A percentile compares a stretch with the other conserved stretches of the same genome.
These are phyloP conservation scores for Sigmodon hispidus DNA, from an alignment of 2,113 vertebrate genomes.

Conservation along the genomic window DNA sequence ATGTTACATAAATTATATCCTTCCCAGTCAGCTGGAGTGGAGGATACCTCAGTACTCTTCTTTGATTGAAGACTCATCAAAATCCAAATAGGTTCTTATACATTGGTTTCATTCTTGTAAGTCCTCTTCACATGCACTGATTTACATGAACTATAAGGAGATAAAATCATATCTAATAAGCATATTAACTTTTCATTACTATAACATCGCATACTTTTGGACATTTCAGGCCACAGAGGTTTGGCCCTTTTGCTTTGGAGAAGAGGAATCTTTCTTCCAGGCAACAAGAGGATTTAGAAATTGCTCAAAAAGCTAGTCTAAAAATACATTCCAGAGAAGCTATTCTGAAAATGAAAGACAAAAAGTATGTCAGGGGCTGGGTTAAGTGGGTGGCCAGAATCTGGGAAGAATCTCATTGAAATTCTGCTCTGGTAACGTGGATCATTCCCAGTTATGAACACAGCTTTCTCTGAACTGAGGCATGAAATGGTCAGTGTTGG, in stretches of 20 bases:
- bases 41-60: background rate
- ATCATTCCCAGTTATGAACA: background rate
- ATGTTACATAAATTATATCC: background rate
- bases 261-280: background rate
- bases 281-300: background rate
- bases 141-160: background rate
- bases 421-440: background rate
- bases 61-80: background rate
- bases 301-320: background rate
- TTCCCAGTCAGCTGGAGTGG: background rate
- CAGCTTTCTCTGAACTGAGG: background rate
- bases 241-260: background rate
- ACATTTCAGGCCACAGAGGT: background rate
- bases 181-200: background rate
- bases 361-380: background rate
- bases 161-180: background rate
- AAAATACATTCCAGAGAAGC: background rate
- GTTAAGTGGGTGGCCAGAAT: background rate
- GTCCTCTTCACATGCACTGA: background rate
- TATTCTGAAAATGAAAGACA: slow-evolving; percentile 39
- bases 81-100: background rate
- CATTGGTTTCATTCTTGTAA: background rate
- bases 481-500: background rate
- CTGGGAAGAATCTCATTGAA: background rate
- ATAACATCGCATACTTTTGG: background rate